Evolutionary conservation across 2,888 invertebrate species (phyloP).

Genomic region (Amphipyra berbera): DNA sequence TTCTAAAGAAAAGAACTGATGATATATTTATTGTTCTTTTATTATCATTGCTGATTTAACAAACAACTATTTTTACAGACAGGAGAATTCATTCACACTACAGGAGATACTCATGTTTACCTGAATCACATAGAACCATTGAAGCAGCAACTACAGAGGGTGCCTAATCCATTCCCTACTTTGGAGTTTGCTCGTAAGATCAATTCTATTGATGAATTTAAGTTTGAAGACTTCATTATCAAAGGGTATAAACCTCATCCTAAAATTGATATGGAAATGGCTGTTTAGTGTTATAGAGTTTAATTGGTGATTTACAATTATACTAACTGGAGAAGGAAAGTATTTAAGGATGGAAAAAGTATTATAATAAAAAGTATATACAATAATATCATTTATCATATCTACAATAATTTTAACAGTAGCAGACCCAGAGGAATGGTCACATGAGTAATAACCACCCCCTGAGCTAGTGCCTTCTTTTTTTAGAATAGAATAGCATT

Average conservation of each 20-base stretch:
- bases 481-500: too few relatives aligned
- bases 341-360: neutral
- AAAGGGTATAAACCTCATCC: conserved; percentile 96
- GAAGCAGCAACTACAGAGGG: conserved; percentile 93
- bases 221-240: conserved; percentile 95
- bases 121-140: conserved; percentile 96
- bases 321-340: neutral
- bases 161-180: conserved; percentile 95
- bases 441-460: too few relatives aligned
- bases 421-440: too few relatives aligned
- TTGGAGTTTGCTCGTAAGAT: conserved; percentile 94
- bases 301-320: neutral
- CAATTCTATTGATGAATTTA: conserved; percentile 95
- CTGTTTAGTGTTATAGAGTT: conserved; percentile 88
- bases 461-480: too few relatives aligned
- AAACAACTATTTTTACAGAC: conserved; percentile 88
- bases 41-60: neutral
- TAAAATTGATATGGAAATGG: conserved; percentile 98
- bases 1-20: too few relatives aligned
- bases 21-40: neutral
- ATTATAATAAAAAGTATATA: too few relatives aligned
- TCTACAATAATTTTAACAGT: too few relatives aligned
- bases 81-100: conserved; percentile 97
- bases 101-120: conserved; percentile 99
- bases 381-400: too few relatives aligned